Base-by-base conservation (phyloP, 2,113 vertebrate species). In the Callionymus lyra region DNA sequence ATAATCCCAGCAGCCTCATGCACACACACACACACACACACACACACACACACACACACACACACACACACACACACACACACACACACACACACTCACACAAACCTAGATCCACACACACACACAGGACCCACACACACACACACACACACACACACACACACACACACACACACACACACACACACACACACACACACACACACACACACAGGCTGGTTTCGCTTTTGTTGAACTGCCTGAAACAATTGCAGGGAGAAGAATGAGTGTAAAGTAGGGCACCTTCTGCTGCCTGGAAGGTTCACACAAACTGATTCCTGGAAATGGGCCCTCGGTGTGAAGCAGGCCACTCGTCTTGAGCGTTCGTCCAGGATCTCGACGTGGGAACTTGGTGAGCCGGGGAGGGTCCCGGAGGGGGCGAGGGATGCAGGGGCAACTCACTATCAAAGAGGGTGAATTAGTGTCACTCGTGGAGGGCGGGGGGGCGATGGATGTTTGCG, bases 221-320 rank as follows among this genome's bases (percentile, higher is more conserved):
- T 55, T 47, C 50, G 40, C 72, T 59, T 82, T 77, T 76, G 70
- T 77, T 63, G 60, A 54, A 64, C 21, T 45, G 65, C 39, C 55
- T 32, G 59, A 71, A 77, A 85, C 73, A 80, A 77, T 76, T 60
- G 64, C 59, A 33, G 63, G 53, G 59, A 76, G 74, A 80, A 82
- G 65, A 79, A 77, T 74, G 68, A 60, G 70, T 63, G 73, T 73
- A 82, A 87, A 84, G 71, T 82, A 82, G 82, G 82, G 65, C 84
- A 82, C 80, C 79, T 83, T 84, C 82, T 79, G 79, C 68, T 61
- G 70, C 72, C 39, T 54, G 59, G 14, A 59, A 64, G 72, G 69
- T 73, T 66, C 70, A 75, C 74, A 77, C 76, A 73, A 62, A 68
- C 68, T 38, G 34, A 69, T 80, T 80, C 71, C 63, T 81, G 80